phyloP scores from a whole-genome alignment of 2,797 vertebrate genomes.

The Monodelphis domestica region DNA sequence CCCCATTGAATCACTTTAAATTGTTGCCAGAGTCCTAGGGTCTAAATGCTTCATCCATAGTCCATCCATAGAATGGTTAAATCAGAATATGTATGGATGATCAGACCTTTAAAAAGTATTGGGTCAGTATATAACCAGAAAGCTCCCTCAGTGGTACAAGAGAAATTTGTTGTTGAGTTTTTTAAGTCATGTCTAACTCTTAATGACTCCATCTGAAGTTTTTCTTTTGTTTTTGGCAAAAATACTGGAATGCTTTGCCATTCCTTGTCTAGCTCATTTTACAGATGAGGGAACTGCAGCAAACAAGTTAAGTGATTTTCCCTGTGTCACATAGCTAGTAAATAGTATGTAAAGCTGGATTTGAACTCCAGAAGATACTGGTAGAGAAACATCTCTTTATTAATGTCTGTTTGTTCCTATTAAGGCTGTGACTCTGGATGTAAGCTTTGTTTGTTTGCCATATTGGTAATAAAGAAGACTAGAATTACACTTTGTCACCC shows the following conservation, averaged over 20 bases:
- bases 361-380: too few species aligned
- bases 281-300: too few species aligned
- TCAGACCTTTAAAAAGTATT: not conserved
- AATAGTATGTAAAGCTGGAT: too few species aligned
- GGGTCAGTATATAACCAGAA: not conserved
- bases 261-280: too few species aligned
- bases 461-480: not conserved
- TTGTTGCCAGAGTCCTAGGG: not conserved
- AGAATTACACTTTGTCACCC: not conserved
- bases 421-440: not conserved
- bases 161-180: too few species aligned
- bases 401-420: not conserved
- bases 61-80: not conserved
- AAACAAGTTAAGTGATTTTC: too few species aligned
- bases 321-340: too few species aligned
- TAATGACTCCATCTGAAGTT: too few species aligned
- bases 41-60: not conserved
- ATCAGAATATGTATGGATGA: not conserved
- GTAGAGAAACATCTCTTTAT: not conserved
- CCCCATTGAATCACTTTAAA: not conserved
- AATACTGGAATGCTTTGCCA: too few species aligned
- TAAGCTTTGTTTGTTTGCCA: not conserved
- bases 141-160: not conserved
- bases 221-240: too few species aligned
- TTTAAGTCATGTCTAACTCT: too few species aligned